Evolutionary conservation across 2,113 vertebrate species (phyloP).

Genomic region (Oncorhynchus clarkii): DNA sequence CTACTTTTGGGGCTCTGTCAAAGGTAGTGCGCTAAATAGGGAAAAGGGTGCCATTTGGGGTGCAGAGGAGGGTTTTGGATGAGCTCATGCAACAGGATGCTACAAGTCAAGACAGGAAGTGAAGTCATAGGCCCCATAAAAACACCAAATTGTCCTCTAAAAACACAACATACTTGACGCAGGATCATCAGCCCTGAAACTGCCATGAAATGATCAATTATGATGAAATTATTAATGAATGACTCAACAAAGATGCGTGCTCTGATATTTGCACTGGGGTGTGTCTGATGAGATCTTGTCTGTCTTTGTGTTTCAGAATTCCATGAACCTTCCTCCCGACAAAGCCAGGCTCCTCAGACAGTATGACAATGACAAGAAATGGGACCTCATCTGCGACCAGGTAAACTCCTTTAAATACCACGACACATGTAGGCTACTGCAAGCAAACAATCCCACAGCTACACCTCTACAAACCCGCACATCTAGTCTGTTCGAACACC

Average conservation of each 20-base stretch:
- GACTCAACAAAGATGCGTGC: not conserved
- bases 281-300: not conserved
- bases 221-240: too few relatives aligned
- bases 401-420: slow-evolving; percentile 57
- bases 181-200: slow-evolving; percentile 7
- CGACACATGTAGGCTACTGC: not conserved
- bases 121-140: slow-evolving; percentile 49
- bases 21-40: not conserved
- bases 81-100: slow-evolving; percentile 62
- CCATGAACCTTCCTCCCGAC: slow-evolving; percentile 96
- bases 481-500: not conserved
- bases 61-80: slow-evolving; percentile 23
- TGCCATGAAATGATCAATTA: too few relatives aligned
- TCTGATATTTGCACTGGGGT: not conserved
- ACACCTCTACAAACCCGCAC: not conserved
- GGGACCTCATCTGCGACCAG: slow-evolving; percentile 98
- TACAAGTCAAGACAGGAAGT: slow-evolving; percentile 67
- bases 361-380: slow-evolving; percentile 97
- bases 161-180: slow-evolving; percentile 8
- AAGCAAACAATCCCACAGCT: slow-evolving; percentile 5
- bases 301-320: slow-evolving; percentile 79
- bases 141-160: slow-evolving; percentile 28
- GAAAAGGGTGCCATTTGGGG: too few relatives aligned
- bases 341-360: slow-evolving; percentile 92
- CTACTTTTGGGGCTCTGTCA: not conserved